Evolutionary conservation across 1,140 invertebrate genomes (phyloP).

Genomic region (Hyphantria cunea): DNA sequence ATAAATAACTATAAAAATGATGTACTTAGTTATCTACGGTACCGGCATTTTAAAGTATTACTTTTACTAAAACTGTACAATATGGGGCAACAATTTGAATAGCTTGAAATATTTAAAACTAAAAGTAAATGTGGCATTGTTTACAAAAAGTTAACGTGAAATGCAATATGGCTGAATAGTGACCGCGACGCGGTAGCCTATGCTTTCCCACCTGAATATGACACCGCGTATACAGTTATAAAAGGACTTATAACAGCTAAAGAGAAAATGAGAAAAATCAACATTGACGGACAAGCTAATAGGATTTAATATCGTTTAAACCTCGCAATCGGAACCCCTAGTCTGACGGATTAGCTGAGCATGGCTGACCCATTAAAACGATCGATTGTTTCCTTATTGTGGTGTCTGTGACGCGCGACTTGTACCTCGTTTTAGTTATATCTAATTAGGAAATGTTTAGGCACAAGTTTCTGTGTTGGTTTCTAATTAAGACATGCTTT

Average conservation of each 20-base stretch:
- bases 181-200: slow-evolving; percentile 74
- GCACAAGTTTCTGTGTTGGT: too few species aligned
- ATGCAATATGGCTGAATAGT: slow-evolving; percentile 70
- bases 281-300: slow-evolving; percentile 49
- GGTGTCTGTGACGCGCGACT: slow-evolving; percentile 44
- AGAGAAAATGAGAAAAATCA: slow-evolving; percentile 42
- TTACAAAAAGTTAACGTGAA: slow-evolving; percentile 67
- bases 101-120: slow-evolving; percentile 28
- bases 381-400: slow-evolving; percentile 81
- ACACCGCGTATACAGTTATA: slow-evolving; percentile 53
- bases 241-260: slow-evolving; percentile 47
- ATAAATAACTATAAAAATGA: slow-evolving; percentile 11
- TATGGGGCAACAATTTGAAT: slow-evolving; percentile 27
- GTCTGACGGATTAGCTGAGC: slow-evolving; percentile 71
- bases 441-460: slow-evolving; percentile 57
- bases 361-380: slow-evolving; percentile 79
- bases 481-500: too few species aligned
- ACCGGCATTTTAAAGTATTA: slow-evolving; percentile 25
- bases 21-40: slow-evolving; percentile 13
- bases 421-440: too few species aligned
- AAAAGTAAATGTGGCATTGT: slow-evolving; percentile 48
- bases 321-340: slow-evolving; percentile 52
- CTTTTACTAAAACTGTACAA: slow-evolving; percentile 22
- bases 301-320: slow-evolving; percentile 60
- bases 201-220: slow-evolving; percentile 80